Evolutionary conservation across 2,113 vertebrate genomes (phyloP).

Genomic region (Sciurus niger): DNA sequence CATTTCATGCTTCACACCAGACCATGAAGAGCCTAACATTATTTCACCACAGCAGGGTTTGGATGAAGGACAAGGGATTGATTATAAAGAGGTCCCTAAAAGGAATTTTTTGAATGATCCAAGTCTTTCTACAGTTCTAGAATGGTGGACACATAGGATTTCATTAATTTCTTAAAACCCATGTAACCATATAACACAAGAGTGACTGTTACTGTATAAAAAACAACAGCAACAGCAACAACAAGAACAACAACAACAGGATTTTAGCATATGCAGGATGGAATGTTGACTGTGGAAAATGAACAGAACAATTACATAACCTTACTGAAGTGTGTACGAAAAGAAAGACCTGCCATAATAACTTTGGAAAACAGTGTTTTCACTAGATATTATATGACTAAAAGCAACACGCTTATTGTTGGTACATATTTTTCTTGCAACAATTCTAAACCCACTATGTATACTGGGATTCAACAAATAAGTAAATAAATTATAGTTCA

Average conservation of each 20-base stretch:
- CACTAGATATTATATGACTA: neutral
- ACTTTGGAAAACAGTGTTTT: neutral
- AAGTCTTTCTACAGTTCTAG: neutral
- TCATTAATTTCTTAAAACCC: neutral
- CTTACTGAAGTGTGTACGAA: neutral
- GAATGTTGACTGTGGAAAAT: neutral
- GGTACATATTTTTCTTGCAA: neutral
- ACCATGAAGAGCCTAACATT: neutral
- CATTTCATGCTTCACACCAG: neutral
- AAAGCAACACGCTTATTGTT: neutral
- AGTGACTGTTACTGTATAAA: neutral
- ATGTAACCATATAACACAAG: neutral
- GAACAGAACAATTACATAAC: neutral
- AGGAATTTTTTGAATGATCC: neutral
- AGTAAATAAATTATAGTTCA: neutral
- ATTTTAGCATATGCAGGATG: neutral
- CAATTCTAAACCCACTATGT: neutral
- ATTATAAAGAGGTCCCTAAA: neutral
- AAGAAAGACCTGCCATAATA: neutral
- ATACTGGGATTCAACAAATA: neutral
- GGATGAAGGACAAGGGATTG: neutral
- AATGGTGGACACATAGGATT: too few species aligned
- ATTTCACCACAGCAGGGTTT: neutral
- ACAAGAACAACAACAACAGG: neutral
- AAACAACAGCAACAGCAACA: neutral